These are phyloP conservation scores for Choristoneura rosaceana DNA, from an alignment of 2,888 invertebrate genomes.

Conservation along the genomic window DNA sequence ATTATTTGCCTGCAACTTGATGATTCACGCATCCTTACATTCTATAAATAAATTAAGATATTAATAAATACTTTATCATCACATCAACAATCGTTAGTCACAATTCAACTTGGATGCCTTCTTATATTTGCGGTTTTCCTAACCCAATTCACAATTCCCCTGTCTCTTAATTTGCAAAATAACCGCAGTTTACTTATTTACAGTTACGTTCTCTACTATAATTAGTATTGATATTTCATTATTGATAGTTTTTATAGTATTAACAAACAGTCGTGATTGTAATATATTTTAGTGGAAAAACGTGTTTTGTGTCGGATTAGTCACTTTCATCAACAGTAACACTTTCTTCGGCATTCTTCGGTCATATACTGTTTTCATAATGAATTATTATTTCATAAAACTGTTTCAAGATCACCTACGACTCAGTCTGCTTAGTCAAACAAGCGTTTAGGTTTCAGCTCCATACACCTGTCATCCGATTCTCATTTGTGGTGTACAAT, in stretches of 20 bases:
- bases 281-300: too few relatives aligned
- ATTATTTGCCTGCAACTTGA: background rate
- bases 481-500: constrained; percentile 54
- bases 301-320: background rate
- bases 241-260: background rate
- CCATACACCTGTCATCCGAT: constrained; percentile 42
- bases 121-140: background rate
- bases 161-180: background rate
- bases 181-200: background rate
- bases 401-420: background rate
- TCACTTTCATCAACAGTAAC: background rate
- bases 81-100: background rate
- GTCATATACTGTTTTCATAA: too few relatives aligned
- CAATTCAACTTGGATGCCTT: background rate
- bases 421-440: too few relatives aligned
- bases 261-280: background rate
- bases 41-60: constrained; percentile 9
- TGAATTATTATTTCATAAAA: background rate
- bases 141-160: background rate
- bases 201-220: too few relatives aligned
- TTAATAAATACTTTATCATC: constrained; percentile 10
- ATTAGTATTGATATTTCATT: too few relatives aligned
- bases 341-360: background rate
- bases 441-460: background rate
- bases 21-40: constrained; percentile 32